Base-by-base conservation (phyloP, 2,888 invertebrate species). In the Mythimna loreyi region DNA sequence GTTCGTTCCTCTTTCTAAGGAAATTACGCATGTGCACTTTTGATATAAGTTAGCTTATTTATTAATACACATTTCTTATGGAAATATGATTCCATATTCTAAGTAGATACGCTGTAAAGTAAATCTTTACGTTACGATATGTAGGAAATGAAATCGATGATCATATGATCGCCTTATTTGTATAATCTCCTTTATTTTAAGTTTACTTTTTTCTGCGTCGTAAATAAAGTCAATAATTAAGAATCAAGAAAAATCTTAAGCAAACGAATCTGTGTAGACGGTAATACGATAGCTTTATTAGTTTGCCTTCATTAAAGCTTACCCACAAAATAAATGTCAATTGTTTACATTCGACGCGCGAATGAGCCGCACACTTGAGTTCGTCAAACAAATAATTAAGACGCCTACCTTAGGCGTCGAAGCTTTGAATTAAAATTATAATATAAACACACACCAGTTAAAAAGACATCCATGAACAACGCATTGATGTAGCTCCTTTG, bases 401-500 rank as follows among this genome's bases (percentile, higher is more conserved):
- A 72, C 52, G 33, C 36, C 36, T 36, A 36, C 36, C 36, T 36
- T 50, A 72, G 67, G 67, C 49, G 75, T 66, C 61, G 63, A 82
- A 69, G 65, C 69, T 82, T 72, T 76, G 47, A 69, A 79, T 71
- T 83, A 85, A 83, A 86, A 81, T 79, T 85, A 86, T 75, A 85
- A 89, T 86, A 85, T 69, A 87, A 89, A 89, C 91, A 96, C 96
- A 92, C 94, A 96, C 96, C 96, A 90, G 92, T 96, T 95, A 95
- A 95, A 93, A 94, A 92, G 93, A 96, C 95, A 96, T 96, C 96
- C 96, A 96, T 96, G 95, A 96, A 96, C 94, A 96, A 94, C 89
- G 93, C 96, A 96, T 94, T 95, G 95, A 95, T 91, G 92, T 92
- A 85, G 92, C 89, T 95, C 93, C 94, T 92, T 91, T 86, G 88